Evolutionary conservation across 2,113 vertebrate genomes (phyloP), one percentile per base, ranked within the genome.

Genomic region (Grantiella picta): DNA sequence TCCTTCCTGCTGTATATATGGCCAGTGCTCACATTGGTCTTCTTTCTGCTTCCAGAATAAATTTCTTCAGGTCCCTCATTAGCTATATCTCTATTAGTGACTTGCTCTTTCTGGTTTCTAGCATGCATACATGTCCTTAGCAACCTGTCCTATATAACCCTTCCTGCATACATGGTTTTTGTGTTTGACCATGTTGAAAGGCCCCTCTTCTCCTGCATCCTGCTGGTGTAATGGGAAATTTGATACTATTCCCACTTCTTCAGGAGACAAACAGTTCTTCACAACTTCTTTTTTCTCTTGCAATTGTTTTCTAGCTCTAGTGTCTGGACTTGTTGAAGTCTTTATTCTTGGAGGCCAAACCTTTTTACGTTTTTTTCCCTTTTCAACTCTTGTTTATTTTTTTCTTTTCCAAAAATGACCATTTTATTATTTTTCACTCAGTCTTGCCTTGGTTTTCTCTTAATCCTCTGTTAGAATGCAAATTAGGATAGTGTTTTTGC

Each of bases 101-200:
- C 31, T 60, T 85, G 10, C 3, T 3, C 25, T 60, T 69, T 80
- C 31, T 45, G 25, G 7, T 70, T 60, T 80, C 61, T n/a, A 57
- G 7, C 0, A 0, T 45, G 8, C 8, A 29, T n/a, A 20, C 5
- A 20, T 65, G 4, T 40, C 9, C 23, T 65, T 59, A 86, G 10
- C 11, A 76, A 42, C 35, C 6, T 80, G 21, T 63, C 35, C 29
- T 64, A 27, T 4, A 36, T 88, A 64, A 14, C 4, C 2, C 19
- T 68, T 93, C 21, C 29, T 60, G 27, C 12, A 12, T 35, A 7
- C 70, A 60, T 79, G 16, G 4, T 40, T 61, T 72, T 31, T 44
- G 3, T 40, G 4, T 80, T 53, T 61, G 28, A 49, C 20, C 24
- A 86, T 47, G 9, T 12, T n/a, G 19, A 33, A 82, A 72, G 10